Evolutionary conservation across 2,888 invertebrate species (phyloP).

Genomic region (Adelognathus sp.): DNA sequence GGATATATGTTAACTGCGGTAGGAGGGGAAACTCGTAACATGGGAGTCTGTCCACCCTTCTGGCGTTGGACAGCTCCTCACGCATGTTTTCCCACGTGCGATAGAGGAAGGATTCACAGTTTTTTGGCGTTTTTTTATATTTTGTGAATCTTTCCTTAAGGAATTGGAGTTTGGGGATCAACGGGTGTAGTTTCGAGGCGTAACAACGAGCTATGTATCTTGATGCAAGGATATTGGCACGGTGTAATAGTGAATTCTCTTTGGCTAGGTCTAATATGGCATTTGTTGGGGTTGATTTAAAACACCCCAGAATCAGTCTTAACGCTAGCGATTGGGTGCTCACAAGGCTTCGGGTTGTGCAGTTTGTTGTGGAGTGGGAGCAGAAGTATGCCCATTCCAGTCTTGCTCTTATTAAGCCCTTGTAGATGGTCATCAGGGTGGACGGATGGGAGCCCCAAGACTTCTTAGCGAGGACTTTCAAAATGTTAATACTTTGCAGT

Average conservation of each 20-base stretch:
- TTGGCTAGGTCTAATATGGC: background rate
- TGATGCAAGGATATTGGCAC: background rate
- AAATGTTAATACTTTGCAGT: background rate
- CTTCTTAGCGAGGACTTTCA: background rate
- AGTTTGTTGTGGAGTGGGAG: background rate
- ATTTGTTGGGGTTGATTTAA: background rate
- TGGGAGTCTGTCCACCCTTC: background rate
- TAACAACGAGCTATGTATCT: background rate
- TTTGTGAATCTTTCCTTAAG: background rate
- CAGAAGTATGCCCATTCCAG: conserved; percentile 17
- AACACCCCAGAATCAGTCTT: conserved; percentile 10
- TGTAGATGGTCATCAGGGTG: conserved; percentile 2
- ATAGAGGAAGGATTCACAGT: background rate
- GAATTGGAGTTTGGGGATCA: background rate
- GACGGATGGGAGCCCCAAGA: conserved; percentile 15
- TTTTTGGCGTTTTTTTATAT: background rate
- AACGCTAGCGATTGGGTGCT: conserved; percentile 1
- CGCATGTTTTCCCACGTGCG: background rate
- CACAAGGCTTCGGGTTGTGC: background rate
- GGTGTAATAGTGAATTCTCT: background rate
- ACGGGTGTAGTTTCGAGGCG: background rate
- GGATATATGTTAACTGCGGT: background rate
- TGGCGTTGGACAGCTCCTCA: background rate
- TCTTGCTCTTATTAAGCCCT: background rate
- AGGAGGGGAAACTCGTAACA: background rate